phyloP scores from a whole-genome alignment of 2,888 invertebrate species.

The Tetheella fluctuosa region DNA sequence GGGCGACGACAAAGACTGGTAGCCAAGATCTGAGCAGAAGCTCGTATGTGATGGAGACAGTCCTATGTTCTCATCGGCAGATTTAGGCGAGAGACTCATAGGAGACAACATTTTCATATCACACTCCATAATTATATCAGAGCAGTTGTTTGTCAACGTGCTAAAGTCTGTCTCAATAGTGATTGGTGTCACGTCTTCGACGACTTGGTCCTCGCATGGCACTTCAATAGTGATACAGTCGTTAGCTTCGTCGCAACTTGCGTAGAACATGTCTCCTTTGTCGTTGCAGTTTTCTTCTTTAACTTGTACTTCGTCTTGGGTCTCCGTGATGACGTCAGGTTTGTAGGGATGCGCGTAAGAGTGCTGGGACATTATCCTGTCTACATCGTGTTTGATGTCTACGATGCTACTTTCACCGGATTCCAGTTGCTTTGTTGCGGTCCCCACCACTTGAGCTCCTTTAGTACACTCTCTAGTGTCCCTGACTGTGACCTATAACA shows the following conservation, averaged over 20 bases:
- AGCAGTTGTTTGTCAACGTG: conserved; percentile 51
- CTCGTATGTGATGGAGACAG: conserved; percentile 74
- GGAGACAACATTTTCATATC: conserved; percentile 79
- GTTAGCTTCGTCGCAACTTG: conserved; percentile 88
- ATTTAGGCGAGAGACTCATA: conserved; percentile 67
- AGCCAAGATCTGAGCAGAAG: conserved; percentile 76
- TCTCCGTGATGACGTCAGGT: conserved; percentile 50
- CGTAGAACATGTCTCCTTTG: conserved; percentile 87
- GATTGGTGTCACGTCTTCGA: conserved; percentile 58
- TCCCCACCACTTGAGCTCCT: conserved; percentile 92
- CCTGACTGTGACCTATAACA: conserved; percentile 67
- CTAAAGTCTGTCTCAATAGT: conserved; percentile 62
- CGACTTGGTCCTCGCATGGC: conserved; percentile 83
- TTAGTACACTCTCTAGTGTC: conserved; percentile 68
- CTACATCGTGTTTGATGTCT: conserved; percentile 73
- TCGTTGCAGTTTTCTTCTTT: conserved; percentile 63
- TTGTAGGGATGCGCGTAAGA: conserved; percentile 80
- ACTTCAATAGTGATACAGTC: conserved; percentile 90
- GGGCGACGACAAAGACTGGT: conserved; percentile 78
- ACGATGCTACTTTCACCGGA: conserved; percentile 86
- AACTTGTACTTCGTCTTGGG: conserved; percentile 39
- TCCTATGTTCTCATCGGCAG: conserved; percentile 64
- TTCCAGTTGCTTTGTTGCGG: conserved; percentile 94
- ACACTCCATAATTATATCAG: conserved; percentile 61
- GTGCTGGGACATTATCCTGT: conserved; percentile 79